These are phyloP conservation scores for Bugulina stolonifera DNA, from an alignment of 2,888 invertebrate species.

Conservation along the genomic window DNA sequence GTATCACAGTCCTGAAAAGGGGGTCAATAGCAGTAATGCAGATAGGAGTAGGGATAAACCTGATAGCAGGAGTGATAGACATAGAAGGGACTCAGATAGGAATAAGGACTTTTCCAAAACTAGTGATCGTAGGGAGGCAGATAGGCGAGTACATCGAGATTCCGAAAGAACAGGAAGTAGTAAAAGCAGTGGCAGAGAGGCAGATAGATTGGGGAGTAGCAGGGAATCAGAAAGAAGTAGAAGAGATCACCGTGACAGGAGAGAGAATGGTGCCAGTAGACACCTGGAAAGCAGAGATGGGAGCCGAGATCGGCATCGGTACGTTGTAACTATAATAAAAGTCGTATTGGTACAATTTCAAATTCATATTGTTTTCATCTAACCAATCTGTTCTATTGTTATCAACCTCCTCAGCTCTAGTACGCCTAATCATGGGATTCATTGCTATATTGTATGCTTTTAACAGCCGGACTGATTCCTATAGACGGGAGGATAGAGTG, in stretches of 20 bases:
- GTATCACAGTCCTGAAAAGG: neutral
- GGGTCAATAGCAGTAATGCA: neutral
- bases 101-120: neutral
- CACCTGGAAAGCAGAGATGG: neutral
- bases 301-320: neutral
- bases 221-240: neutral
- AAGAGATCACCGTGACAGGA: neutral
- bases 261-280: neutral
- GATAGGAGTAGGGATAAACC: constrained; percentile 25
- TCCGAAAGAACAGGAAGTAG: neutral
- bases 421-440: too few species aligned
- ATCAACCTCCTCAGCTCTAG: too few species aligned
- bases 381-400: too few species aligned
- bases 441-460: neutral
- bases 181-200: neutral
- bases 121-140: neutral
- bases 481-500: neutral
- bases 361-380: too few species aligned
- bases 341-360: too few species aligned
- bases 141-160: neutral
- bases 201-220: neutral
- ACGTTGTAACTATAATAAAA: too few species aligned
- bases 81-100: neutral
- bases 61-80: constrained; percentile 12
- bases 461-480: neutral